A percentile compares a stretch with the other conserved stretches of the same genome.
Conservation (phyloP, 2,888 invertebrate genomes). For the Mechanitis mazaeus region DNA sequence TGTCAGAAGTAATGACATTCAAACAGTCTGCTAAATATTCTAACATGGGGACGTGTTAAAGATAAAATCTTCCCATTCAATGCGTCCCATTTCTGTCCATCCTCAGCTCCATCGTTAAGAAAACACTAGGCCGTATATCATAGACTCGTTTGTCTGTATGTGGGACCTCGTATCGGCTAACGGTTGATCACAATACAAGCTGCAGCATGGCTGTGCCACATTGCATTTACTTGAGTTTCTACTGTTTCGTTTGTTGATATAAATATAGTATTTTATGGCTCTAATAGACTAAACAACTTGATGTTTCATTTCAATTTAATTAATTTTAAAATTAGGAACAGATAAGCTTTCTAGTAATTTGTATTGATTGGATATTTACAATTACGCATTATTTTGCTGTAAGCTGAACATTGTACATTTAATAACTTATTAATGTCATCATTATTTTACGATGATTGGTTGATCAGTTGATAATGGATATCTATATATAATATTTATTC, state of each 20-base stretch:
- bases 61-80: constrained; percentile 6
- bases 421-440: too few relatives aligned
- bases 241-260: constrained; percentile 16
- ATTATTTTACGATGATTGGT: too few relatives aligned
- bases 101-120: constrained; percentile 43
- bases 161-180: constrained; percentile 56
- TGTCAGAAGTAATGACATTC: not conserved
- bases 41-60: constrained; percentile 4
- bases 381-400: constrained; percentile 10
- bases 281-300: constrained; percentile 1
- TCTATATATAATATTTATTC: too few relatives aligned
- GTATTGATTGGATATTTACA: too few relatives aligned
- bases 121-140: constrained; percentile 52
- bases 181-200: constrained; percentile 65
- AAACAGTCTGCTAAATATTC: not conserved
- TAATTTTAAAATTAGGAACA: constrained; percentile 7
- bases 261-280: not conserved
- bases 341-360: constrained; percentile 1
- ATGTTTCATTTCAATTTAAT: constrained; percentile 17
- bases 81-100: constrained; percentile 42
- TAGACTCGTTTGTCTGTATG: constrained; percentile 63
- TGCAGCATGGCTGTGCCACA: constrained; percentile 62
- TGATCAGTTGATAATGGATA: too few relatives aligned
- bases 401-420: constrained; percentile 6
- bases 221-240: constrained; percentile 34